Conservation (phyloP, 2,888 invertebrate species). For the Asteroscopus sphinx region DNA sequence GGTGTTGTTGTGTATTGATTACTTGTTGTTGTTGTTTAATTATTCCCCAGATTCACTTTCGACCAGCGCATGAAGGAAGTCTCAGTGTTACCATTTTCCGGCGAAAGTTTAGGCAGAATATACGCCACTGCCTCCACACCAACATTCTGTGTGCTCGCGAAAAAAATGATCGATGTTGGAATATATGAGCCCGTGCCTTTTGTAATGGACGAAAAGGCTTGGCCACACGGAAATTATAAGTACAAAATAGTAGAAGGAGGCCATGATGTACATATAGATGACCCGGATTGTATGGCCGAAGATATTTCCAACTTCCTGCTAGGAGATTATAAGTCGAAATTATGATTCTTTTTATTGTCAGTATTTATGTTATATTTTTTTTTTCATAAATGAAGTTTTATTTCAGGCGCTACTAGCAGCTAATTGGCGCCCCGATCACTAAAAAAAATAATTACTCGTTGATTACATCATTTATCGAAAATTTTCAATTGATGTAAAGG, state of each 20-base stretch:
- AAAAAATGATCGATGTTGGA: conserved; percentile 57
- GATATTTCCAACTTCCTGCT: conserved; percentile 74
- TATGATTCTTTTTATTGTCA: conserved; percentile 22
- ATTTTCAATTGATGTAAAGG: too few relatives aligned
- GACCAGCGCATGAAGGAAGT: conserved; percentile 79
- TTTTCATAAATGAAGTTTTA: neutral
- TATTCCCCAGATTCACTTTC: conserved; percentile 68
- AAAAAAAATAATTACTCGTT: too few relatives aligned
- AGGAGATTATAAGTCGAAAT: conserved; percentile 52
- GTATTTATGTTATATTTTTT: too few relatives aligned
- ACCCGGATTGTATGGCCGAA: conserved; percentile 86
- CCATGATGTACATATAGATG: conserved; percentile 90
- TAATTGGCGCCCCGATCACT: too few relatives aligned
- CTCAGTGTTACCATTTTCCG: conserved; percentile 66
- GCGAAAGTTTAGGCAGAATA: conserved; percentile 61
- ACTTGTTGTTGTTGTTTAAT: neutral
- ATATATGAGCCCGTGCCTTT: conserved; percentile 65
- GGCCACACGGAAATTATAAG: conserved; percentile 73
- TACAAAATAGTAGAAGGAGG: conserved; percentile 83
- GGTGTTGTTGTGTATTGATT: too few relatives aligned
- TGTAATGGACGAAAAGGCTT: conserved; percentile 64
- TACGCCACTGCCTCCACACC: conserved; percentile 68
- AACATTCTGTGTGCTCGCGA: conserved; percentile 70
- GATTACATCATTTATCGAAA: too few relatives aligned
- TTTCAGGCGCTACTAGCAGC: too few relatives aligned